Base-by-base conservation (phyloP, 2,797 vertebrate species). In the Pygocentrus nattereri region DNA sequence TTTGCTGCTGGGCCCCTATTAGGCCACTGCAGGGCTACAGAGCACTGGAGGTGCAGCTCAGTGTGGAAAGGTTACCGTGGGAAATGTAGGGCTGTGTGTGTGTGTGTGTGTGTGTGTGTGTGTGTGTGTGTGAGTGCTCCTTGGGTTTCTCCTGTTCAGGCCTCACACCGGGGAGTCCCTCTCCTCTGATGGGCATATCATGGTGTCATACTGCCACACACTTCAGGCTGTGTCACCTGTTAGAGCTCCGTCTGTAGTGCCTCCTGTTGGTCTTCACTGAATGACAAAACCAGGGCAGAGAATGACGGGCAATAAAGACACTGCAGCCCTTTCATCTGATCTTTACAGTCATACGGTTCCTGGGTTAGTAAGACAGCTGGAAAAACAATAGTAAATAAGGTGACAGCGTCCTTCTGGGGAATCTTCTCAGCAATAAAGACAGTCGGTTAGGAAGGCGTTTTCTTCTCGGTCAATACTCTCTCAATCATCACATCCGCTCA, bases 241-340 rank as follows among this genome's bases (percentile, higher is more conserved):
- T 81, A 70, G 30, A 79, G 25, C 79, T 81, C 71, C 82, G 41
- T 78, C 67, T 67, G 49, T 30, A 80, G 78, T 23, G 68, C 85
- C 80, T 73, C 5, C 77, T 44, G 31, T 82, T 72, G 84, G 5
- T 52, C 74, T 82, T 74, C 34, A 59, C 82, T 84, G 83, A 86
- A 82, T 61, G 81, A 84, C 80, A 85, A 86, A 74, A 85, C 80
- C 82, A 79, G 83, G 84, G 87, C 85, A 87, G 90, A 85, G 88
- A 88, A 89, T 73, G 86, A 85, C 82, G 82, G 74, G 59, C 85
- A 85, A 86, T 89, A 86, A 90, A 89, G 89, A 19, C 73, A 78
- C 54, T 30, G 31, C 16, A 12, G 74, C 49, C 62, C 12, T 25
- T 41, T 41, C 19, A 15, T 34, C 30, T 34, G 50, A 52, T 50